Evolutionary conservation across 2,797 vertebrate species (phyloP).

Genomic region (Prionace glauca): DNA sequence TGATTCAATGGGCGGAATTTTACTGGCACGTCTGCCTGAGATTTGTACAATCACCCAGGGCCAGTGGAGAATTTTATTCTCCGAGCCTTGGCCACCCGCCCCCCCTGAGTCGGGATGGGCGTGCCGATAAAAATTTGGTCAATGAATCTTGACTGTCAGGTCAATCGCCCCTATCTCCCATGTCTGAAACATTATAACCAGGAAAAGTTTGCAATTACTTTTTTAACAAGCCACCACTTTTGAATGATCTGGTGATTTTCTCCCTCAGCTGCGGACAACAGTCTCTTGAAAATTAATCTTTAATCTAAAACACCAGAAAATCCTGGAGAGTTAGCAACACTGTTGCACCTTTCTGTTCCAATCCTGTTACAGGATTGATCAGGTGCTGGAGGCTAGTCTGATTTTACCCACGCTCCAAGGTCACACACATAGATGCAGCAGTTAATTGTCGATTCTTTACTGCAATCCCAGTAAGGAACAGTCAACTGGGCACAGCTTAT

Average conservation of each 20-base stretch:
- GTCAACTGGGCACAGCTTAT: neutral
- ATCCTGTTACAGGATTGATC: neutral
- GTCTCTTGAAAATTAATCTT: neutral
- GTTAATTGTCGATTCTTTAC: neutral
- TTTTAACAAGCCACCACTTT: neutral
- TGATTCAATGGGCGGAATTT: neutral
- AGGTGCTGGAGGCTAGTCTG: neutral
- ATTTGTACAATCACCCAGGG: too few relatives aligned
- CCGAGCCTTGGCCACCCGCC: too few relatives aligned
- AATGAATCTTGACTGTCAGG: neutral
- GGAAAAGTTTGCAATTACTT: neutral
- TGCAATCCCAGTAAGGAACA: neutral
- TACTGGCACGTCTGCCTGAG: too few relatives aligned
- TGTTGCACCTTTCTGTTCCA: neutral
- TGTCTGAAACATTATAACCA: neutral
- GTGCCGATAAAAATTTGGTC: too few relatives aligned
- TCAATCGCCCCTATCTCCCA: neutral
- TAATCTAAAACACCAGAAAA: neutral
- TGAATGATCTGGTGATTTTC: neutral
- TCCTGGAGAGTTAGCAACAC: neutral
- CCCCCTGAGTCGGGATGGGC: too few relatives aligned
- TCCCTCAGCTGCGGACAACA: neutral
- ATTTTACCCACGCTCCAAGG: neutral
- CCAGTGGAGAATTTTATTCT: too few relatives aligned
- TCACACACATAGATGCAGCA: neutral